Conservation (phyloP, 2,797 vertebrate genomes). For the Pygocentrus nattereri region DNA sequence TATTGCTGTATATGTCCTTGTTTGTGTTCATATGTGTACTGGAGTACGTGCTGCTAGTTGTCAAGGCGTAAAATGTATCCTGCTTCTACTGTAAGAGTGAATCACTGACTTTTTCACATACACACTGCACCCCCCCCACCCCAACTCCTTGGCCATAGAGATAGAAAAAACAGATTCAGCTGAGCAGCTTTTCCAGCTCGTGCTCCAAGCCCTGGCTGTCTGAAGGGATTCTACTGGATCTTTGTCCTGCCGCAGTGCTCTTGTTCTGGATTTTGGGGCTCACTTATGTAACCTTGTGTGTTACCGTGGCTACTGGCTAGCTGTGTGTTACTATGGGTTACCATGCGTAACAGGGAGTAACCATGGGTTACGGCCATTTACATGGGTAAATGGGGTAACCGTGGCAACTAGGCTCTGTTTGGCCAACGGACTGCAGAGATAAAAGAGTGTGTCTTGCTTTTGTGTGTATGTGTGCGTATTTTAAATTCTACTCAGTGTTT, state of each 20-base stretch:
- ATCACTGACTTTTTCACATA: neutral
- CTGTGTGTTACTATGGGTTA: conserved; percentile 41
- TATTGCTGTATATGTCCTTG: neutral
- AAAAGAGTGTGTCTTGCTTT: conserved; percentile 32
- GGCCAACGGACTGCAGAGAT: conserved; percentile 52
- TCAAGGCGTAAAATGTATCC: conserved; percentile 43
- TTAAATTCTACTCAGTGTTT: conserved; percentile 41
- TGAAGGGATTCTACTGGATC: conserved; percentile 28
- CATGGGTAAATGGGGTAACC: conserved; percentile 57
- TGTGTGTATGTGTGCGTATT: conserved; percentile 29
- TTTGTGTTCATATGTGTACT: neutral
- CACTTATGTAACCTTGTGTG: conserved; percentile 43
- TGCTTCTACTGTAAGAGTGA: conserved; percentile 32
- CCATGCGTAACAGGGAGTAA: conserved; percentile 32
- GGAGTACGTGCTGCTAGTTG: conserved; percentile 16
- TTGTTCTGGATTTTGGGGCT: conserved; percentile 12
- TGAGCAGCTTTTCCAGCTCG: conserved; percentile 25
- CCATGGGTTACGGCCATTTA: conserved; percentile 43
- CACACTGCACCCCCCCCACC: neutral
- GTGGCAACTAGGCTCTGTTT: conserved; percentile 58
- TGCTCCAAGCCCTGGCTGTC: conserved; percentile 9
- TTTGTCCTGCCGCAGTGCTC: conserved; percentile 28
- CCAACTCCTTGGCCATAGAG: conserved; percentile 10
- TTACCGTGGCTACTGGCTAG: conserved; percentile 42
- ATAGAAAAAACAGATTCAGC: conserved; percentile 41